Conservation (phyloP, 2,113 vertebrate species). For the Plotosus lineatus region DNA sequence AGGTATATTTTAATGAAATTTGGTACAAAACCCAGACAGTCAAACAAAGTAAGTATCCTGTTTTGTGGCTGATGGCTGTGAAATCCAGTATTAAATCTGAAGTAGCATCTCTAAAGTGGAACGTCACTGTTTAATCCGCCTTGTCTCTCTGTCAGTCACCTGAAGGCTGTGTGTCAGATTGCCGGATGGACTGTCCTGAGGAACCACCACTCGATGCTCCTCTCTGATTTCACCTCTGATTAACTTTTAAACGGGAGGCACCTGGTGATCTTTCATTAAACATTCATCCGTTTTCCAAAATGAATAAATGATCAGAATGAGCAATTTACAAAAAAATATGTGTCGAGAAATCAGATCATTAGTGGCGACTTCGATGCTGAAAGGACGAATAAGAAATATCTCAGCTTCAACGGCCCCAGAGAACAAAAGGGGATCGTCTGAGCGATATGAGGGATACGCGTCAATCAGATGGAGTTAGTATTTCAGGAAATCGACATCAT, state of each 20-base stretch:
- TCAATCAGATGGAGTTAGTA: too few species aligned
- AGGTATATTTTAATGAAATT: not conserved
- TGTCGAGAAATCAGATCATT: constrained; percentile 14
- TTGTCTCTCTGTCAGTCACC: not conserved
- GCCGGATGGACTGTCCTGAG: not conserved
- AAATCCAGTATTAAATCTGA: not conserved
- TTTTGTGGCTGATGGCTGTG: not conserved
- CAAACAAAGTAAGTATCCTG: not conserved
- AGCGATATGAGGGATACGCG: too few species aligned
- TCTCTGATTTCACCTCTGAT: constrained; percentile 66
- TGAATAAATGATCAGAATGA: constrained; percentile 75
- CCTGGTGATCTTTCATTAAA: constrained; percentile 68
- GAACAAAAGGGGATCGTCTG: not conserved
- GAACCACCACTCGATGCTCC: constrained; percentile 24
- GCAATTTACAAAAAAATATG: constrained; percentile 18
- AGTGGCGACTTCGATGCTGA: not conserved
- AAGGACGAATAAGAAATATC: constrained; percentile 16
- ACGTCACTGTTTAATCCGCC: not conserved
- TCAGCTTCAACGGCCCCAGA: not conserved
- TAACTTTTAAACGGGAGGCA: constrained; percentile 74
- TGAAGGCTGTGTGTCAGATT: not conserved
- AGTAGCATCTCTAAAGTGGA: not conserved
- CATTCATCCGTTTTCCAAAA: constrained; percentile 72
- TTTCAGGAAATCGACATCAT: too few species aligned
- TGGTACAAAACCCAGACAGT: not conserved